Percentiles rank a stretch among this genome's conserved stretches.
phyloP scores from a whole-genome alignment of 92 coral and sea anemone genomes.

The Ricordea florida region DNA sequence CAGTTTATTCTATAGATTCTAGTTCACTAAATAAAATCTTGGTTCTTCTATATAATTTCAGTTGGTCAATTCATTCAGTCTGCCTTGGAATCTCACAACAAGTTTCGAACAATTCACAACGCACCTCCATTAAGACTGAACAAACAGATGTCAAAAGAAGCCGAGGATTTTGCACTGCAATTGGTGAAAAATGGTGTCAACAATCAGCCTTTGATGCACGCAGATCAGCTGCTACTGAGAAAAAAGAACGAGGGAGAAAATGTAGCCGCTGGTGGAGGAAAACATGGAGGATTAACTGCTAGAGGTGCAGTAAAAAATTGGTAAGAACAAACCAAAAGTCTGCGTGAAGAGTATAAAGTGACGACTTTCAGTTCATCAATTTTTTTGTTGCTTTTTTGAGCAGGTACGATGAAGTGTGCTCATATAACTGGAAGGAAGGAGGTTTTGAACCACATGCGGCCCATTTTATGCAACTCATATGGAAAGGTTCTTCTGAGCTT shows the following conservation, averaged over 20 bases:
- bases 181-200: slow-evolving; percentile 60
- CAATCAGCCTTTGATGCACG: slow-evolving; percentile 62
- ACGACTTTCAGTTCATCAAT: no score
- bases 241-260: slow-evolving; percentile 78
- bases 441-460: slow-evolving; percentile 11
- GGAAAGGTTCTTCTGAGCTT: slow-evolving; percentile 18
- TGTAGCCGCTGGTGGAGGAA: slow-evolving; percentile 58
- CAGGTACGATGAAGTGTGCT: slow-evolving; percentile 50
- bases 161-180: slow-evolving; percentile 72
- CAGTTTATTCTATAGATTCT: no score
- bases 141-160: slow-evolving; percentile 62
- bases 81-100: slow-evolving; percentile 69
- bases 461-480: slow-evolving; percentile 44
- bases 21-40: no score
- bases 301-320: slow-evolving; percentile 63
- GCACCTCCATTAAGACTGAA: slow-evolving; percentile 63
- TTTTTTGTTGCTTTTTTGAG: no score
- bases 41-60: no score
- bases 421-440: slow-evolving; percentile 8
- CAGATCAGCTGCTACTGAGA: slow-evolving; percentile 9
- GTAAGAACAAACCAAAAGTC: slow-evolving; percentile 1
- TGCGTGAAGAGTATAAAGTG: not conserved
- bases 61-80: slow-evolving; percentile 34
- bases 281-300: slow-evolving; percentile 25
- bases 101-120: slow-evolving; percentile 70